These are phyloP conservation scores for Nothobranchius kuhntae DNA, from an alignment of 2,113 vertebrate species.

Conservation along the genomic window DNA sequence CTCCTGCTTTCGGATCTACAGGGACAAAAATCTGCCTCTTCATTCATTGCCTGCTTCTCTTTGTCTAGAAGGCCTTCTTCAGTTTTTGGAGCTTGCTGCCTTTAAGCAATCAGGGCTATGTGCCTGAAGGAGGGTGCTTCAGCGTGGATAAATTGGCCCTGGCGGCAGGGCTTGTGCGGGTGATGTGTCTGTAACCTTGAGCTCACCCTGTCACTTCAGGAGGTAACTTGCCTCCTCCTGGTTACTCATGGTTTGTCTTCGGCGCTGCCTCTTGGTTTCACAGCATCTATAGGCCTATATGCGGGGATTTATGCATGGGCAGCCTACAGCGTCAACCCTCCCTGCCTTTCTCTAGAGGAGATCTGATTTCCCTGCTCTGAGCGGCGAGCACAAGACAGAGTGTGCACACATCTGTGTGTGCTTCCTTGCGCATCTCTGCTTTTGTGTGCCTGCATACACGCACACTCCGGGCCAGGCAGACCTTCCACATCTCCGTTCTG, in stretches of 20 bases:
- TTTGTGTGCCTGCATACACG: conserved; percentile 27
- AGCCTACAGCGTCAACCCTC: conserved; percentile 57
- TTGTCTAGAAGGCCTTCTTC: conserved; percentile 23
- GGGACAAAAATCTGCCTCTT: conserved; percentile 7
- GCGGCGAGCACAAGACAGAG: conserved; percentile 69
- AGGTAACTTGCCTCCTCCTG: conserved; percentile 52
- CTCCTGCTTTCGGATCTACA: conserved; percentile 15
- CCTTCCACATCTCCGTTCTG: conserved; percentile 77
- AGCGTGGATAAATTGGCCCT: conserved; percentile 40
- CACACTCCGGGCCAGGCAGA: conserved; percentile 69
- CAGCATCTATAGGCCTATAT: conserved; percentile 53
- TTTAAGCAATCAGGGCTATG: conserved; percentile 50
- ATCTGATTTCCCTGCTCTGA: conserved; percentile 76
- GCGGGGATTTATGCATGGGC: conserved; percentile 63
- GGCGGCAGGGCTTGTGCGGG: conserved; percentile 50
- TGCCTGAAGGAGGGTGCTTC: conserved; percentile 33
- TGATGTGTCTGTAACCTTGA: conserved; percentile 66
- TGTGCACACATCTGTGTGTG: conserved; percentile 47
- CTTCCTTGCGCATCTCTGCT: background rate
- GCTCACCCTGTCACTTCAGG: conserved; percentile 67
- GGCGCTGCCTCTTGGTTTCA: conserved; percentile 53
- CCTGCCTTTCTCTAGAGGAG: conserved; percentile 64
- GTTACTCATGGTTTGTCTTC: conserved; percentile 62
- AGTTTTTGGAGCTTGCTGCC: conserved; percentile 30
- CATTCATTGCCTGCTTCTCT: conserved; percentile 14